Base-by-base conservation (phyloP, 2,797 vertebrate species). In the Galago senegalensis region DNA sequence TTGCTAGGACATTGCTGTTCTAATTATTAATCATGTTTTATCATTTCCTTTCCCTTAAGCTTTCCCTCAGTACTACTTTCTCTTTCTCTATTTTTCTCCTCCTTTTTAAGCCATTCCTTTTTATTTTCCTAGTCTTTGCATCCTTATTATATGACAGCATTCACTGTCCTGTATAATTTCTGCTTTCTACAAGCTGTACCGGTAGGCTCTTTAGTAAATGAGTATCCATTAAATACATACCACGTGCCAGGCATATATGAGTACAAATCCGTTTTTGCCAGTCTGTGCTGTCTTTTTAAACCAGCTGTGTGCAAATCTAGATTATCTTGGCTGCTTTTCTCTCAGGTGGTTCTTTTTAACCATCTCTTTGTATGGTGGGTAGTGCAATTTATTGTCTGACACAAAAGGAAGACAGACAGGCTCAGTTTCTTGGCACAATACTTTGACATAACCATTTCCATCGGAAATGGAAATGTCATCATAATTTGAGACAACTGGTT, bases 181-280 rank as follows among this genome's bases (percentile, higher is more conserved):
- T 82, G 67, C 77, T 80, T 70, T 87, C 70, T 58, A 18, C 67
- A 65, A 67, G 31, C 86, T 69, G n/a, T 12, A 29, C 60, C 61
- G 46, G 1, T 23, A 37, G 27, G 3, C 43, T 81, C 25, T 11
- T 70, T 61, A n/a, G 46, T 1, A 20, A 63, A 60, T 73, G 93
- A 76, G 81, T 67, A 73, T 25, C 80, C 61, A 87, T 79, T 93
- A 88, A 81, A 88, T 79, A 93, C 53, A 92, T 40, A 79, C 92
- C 92, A 34, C 43, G 4, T 88, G 69, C 87, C 84, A 67, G 40
- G 56, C 12, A 20, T 34, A 0, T 16, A 7, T 5, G 79, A 72
- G 34, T 34, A 56, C 18, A 63, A 87, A 87, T 61, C 11, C 1
- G 14, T n/a, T 83, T 49, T 65, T 69, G 67, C 29, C 6, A 6